Conservation (phyloP, 2,797 vertebrate genomes). For the Characodon lateralis region DNA sequence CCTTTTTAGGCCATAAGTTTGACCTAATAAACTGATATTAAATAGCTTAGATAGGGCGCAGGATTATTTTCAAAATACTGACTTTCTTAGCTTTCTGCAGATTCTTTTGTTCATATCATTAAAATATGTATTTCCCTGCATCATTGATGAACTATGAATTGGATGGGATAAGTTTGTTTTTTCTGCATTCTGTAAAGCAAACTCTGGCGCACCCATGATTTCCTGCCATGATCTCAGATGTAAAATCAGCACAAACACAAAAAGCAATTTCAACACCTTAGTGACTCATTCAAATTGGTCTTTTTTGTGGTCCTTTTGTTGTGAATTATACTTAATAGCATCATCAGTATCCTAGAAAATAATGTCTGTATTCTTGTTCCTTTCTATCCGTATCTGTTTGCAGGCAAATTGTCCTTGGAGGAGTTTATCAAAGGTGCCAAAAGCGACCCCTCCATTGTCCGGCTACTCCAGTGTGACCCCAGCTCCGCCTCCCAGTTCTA, state of each 20-base stretch:
- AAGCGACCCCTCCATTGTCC: constrained; percentile 97
- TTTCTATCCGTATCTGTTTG: background rate
- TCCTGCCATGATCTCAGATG: background rate
- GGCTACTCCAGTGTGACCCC: constrained; percentile 98
- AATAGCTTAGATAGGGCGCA: no score
- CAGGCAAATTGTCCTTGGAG: constrained; percentile 96
- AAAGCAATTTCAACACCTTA: background rate
- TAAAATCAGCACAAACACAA: background rate
- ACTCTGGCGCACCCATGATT: background rate
- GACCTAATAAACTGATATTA: no score
- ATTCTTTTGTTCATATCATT: no score
- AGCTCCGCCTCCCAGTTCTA: constrained; percentile 96
- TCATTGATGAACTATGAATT: no score
- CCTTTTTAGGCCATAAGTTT: no score
- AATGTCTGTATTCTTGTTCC: background rate
- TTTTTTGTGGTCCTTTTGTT: background rate
- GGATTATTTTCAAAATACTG: no score
- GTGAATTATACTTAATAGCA: background rate
- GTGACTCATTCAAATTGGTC: background rate
- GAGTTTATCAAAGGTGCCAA: constrained; percentile 99
- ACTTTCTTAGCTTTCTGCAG: no score
- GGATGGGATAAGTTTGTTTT: no score
- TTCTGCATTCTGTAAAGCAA: no score
- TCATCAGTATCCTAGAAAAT: background rate
- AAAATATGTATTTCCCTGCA: no score